Base-by-base conservation (phyloP, 2,113 vertebrate genomes). In the Antennarius striatus region DNA sequence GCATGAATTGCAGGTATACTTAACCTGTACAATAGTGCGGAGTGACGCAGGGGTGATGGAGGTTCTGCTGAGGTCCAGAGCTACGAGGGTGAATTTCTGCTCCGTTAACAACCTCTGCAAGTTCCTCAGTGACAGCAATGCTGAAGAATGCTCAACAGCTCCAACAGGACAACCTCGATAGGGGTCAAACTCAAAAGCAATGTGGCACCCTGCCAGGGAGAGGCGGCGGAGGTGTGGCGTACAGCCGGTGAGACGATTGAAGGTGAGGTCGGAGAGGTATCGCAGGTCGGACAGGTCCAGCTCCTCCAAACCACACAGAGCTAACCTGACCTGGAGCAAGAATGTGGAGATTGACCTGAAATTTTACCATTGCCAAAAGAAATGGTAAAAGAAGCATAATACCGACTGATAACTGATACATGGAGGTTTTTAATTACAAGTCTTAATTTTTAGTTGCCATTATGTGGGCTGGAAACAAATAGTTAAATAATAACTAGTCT, bases 21-120 rank as follows among this genome's bases (percentile, higher is more conserved):
- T 36, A 29, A 94, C 91, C 71, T 92, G 91, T 50, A 86, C 91
- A 52, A 95, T 65, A 0, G 88, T 87, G 61, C 80, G 78, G n/a
- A 95, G 79, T 0, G 92, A 93, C 64, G 93, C 82, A 0, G 90
- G 88, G 0, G 86, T 93, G 83, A 96, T 91, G 53, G 89, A 86
- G 43, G 94, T 95, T 47, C 92, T 90, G 58, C 94, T 94, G 68
- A 96, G 83, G 83, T 95, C 92, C 83, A 96, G 84, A 43, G 83
- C 78, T 0, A 77, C 75, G 0, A 96, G 53, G 0, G 76, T 89
- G 52, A 71, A 14, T 2, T 86, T 93, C 80, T 89, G 91, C 68
- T 89, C 82, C 22, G 61, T 77, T 4, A 96, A 49, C 11, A 96
- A 86, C 32, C 13, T 79, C n/a, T 90, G 85, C 54, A 96, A 70